phyloP scores from a whole-genome alignment of 2,113 vertebrate species.

The Hirundichthys speculiger region DNA sequence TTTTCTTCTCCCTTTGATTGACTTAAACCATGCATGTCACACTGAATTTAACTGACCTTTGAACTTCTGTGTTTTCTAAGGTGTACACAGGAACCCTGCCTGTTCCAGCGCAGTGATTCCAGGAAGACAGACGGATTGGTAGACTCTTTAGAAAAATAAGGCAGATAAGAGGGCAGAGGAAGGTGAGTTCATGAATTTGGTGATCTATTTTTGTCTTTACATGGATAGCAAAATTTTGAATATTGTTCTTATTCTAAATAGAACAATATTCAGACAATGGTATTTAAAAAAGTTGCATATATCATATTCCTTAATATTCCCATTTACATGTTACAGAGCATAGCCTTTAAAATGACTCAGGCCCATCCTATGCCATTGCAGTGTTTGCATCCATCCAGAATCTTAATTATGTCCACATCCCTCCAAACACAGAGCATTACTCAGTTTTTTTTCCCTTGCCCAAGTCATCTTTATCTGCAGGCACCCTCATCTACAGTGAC shows the following conservation, averaged over 20 bases:
- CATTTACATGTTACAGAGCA: neutral
- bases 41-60: constrained; percentile 27
- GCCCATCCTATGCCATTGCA: neutral
- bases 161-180: constrained; percentile 40
- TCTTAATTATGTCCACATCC: neutral
- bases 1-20: neutral
- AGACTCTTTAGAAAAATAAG: constrained; percentile 16
- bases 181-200: constrained; percentile 53
- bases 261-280: too few species aligned
- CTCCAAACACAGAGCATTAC: neutral
- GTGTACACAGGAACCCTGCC: constrained; percentile 40
- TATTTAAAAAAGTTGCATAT: neutral
- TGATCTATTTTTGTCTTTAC: constrained; percentile 4
- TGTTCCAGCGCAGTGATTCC: constrained; percentile 39
- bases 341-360: neutral
- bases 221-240: too few species aligned
- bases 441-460: neutral
- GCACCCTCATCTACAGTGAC: too few species aligned
- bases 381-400: neutral
- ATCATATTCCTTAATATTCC: neutral
- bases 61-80: constrained; percentile 55
- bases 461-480: too few species aligned
- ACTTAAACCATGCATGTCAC: constrained; percentile 24
- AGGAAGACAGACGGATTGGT: constrained; percentile 26
- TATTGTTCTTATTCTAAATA: too few species aligned